Percentiles rank a stretch among this genome's conserved stretches.
phyloP scores from a whole-genome alignment of 2,888 invertebrate genomes.

The Gnatocerus cornutus region DNA sequence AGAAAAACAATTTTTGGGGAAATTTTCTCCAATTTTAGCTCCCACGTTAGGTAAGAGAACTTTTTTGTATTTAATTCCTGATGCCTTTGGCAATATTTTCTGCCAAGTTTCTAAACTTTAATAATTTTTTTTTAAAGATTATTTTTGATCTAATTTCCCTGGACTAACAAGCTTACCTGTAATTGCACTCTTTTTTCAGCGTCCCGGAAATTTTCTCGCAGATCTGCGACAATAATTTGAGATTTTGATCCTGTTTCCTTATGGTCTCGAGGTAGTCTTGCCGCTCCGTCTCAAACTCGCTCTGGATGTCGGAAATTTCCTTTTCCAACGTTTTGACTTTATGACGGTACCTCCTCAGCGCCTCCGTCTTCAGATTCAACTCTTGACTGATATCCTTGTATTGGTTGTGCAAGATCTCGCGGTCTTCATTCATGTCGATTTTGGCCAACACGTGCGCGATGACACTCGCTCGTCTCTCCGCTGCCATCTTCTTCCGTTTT shows the following conservation, averaged over 20 bases:
- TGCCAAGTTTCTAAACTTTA: no score
- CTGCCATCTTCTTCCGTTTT: conserved; percentile 79
- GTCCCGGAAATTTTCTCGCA: conserved; percentile 79
- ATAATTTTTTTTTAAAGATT: no score
- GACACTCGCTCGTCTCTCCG: conserved; percentile 77
- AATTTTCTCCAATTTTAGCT: no score
- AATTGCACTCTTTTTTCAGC: conserved; percentile 83
- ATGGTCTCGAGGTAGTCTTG: conserved; percentile 90
- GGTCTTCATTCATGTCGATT: conserved; percentile 80
- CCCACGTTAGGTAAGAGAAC: no score
- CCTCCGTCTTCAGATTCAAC: conserved; percentile 80
- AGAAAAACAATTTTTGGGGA: no score
- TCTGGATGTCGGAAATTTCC: conserved; percentile 84
- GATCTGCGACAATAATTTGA: conserved; percentile 80
- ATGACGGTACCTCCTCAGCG: conserved; percentile 77
- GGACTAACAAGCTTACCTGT: conserved; percentile 71
- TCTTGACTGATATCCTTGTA: conserved; percentile 87
- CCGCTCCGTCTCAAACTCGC: conserved; percentile 87
- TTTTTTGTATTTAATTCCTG: no score
- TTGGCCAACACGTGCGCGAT: conserved; percentile 75
- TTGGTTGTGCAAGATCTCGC: conserved; percentile 80
- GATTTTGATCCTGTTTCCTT: conserved; percentile 80
- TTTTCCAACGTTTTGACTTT: conserved; percentile 80
- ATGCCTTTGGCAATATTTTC: no score
- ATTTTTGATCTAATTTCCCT: no score